Percentiles rank a stretch among this genome's conserved stretches.
Conservation (phyloP, 2,888 invertebrate species). For the Agonopterix arenella region DNA sequence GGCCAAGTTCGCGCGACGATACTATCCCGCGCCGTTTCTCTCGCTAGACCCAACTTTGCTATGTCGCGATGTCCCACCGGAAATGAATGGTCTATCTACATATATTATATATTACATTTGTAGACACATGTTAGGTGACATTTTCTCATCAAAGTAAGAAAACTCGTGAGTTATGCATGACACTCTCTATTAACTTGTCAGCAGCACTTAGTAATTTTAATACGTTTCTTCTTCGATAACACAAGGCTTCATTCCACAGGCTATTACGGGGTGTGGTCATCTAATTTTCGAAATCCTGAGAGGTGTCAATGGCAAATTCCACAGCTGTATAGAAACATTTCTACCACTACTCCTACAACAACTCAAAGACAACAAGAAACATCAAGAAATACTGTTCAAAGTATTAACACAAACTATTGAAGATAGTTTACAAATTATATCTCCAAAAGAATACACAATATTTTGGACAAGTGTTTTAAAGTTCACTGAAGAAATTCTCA, state of each 20-base stretch:
- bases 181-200: neutral
- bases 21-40: too few relatives aligned
- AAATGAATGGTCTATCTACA: too few relatives aligned
- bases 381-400: constrained; percentile 77
- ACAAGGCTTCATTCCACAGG: constrained; percentile 63
- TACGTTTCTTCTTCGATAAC: neutral
- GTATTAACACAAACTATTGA: constrained; percentile 80
- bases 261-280: constrained; percentile 87
- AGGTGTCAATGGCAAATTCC: constrained; percentile 90
- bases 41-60: too few relatives aligned
- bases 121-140: neutral
- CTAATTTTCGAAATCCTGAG: constrained; percentile 92
- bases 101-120: too few relatives aligned
- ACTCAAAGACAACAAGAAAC: constrained; percentile 66
- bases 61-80: too few relatives aligned
- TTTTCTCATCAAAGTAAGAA: neutral
- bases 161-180: neutral
- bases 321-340: constrained; percentile 86
- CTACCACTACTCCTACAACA: constrained; percentile 81
- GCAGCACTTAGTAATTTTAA: neutral
- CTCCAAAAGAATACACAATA: constrained; percentile 78
- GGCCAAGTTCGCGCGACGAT: too few relatives aligned
- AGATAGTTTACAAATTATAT: constrained; percentile 79
- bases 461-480: constrained; percentile 79
- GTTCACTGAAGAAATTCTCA: constrained; percentile 48